phyloP scores from a whole-genome alignment of 2,797 vertebrate genomes.

The Nyctibius grandis region DNA sequence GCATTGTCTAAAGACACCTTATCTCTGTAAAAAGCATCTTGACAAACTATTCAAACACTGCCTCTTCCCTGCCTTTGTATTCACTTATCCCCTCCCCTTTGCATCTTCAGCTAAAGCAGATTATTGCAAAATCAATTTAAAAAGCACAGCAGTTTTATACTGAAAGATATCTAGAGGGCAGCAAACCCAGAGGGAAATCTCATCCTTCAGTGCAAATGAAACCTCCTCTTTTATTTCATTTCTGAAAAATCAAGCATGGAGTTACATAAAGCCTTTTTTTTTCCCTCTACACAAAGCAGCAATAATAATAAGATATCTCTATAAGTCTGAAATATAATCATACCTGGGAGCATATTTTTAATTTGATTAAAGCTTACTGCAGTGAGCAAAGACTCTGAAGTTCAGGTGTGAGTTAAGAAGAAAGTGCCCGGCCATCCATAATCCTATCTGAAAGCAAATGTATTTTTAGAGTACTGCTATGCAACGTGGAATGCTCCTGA shows the following conservation, averaged over 20 bases:
- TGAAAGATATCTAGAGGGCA: slow-evolving; percentile 63
- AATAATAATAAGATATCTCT: not conserved
- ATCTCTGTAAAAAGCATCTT: not conserved
- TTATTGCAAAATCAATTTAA: slow-evolving; percentile 39
- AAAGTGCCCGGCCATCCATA: not conserved
- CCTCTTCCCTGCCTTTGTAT: not conserved
- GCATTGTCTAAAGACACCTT: not conserved
- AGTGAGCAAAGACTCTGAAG: not conserved
- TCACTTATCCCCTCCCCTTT: not conserved
- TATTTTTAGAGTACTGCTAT: not conserved
- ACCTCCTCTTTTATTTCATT: slow-evolving; percentile 32
- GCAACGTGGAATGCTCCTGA: not conserved
- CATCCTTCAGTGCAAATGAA: slow-evolving; percentile 30
- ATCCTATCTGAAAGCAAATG: not conserved
- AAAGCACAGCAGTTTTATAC: slow-evolving; percentile 37
- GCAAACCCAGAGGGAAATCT: slow-evolving; percentile 61
- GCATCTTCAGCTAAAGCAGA: slow-evolving; percentile 2
- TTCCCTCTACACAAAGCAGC: not conserved
- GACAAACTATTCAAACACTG: not conserved
- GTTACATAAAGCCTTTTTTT: slow-evolving; percentile 5
- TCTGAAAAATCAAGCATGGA: slow-evolving; percentile 8
- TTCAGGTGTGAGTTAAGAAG: slow-evolving; percentile 15
- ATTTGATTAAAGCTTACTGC: slow-evolving; percentile 8
- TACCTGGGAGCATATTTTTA: not conserved
- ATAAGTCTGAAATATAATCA: not conserved